A percentile compares a stretch with the other conserved stretches of the same genome.
These are phyloP conservation scores for Eupithecia dodoneata DNA, from an alignment of 2,888 invertebrate species.

Conservation along the genomic window DNA sequence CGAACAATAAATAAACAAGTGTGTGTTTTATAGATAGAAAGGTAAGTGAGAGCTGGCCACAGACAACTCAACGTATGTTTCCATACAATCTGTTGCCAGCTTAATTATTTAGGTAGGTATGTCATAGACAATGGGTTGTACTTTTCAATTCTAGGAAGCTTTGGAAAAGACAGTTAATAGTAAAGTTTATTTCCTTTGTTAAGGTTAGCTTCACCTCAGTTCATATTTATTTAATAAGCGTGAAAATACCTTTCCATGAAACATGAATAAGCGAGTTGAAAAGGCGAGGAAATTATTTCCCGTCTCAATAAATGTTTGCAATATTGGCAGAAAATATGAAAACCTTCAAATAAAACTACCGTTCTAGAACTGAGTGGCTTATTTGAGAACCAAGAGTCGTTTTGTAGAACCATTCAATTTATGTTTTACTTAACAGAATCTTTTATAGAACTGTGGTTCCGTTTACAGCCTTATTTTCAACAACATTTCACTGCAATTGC, in stretches of 20 bases:
- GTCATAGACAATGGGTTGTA: no score
- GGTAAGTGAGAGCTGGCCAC: no score
- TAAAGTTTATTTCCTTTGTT: background rate
- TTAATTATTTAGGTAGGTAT: no score
- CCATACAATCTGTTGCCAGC: no score
- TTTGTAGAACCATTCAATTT: background rate
- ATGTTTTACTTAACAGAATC: background rate
- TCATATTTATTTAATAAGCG: background rate
- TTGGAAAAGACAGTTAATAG: background rate
- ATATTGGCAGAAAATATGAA: background rate
- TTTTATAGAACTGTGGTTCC: background rate
- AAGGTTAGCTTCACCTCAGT: background rate
- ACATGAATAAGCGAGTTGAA: background rate
- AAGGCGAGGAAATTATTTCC: background rate
- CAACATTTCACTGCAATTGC: background rate
- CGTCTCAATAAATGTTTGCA: background rate
- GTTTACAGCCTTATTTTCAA: background rate
- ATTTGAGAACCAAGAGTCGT: background rate
- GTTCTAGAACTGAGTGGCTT: background rate
- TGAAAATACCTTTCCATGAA: background rate
- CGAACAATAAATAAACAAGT: no score
- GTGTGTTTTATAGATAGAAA: no score
- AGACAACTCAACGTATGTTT: no score
- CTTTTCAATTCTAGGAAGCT: background rate
- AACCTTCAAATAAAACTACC: background rate